These are phyloP conservation scores for Catharus fuscescens DNA, from an alignment of 2,113 vertebrate species.

Conservation along the genomic window DNA sequence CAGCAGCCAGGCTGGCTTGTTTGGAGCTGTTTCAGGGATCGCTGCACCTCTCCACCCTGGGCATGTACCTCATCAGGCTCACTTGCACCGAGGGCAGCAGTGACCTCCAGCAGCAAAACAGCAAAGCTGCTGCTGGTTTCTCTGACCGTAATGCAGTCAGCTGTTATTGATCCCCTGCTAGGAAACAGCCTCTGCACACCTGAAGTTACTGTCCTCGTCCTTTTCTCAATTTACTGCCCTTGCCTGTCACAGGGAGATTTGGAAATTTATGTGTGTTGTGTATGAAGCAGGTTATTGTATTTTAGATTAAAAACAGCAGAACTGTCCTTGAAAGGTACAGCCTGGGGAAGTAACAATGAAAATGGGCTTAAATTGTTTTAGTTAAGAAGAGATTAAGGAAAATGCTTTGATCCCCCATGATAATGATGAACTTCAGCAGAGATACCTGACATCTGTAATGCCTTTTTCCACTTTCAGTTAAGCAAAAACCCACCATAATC, in stretches of 20 bases:
- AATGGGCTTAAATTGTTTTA: slow-evolving; percentile 48
- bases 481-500: not conserved
- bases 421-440: not conserved
- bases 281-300: not conserved
- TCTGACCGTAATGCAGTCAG: not conserved
- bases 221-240: slow-evolving; percentile 40
- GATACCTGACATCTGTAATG: not conserved
- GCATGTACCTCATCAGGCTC: not conserved
- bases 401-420: not conserved
- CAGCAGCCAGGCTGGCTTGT: not conserved
- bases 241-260: not conserved
- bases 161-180: slow-evolving; percentile 17
- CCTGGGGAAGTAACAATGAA: slow-evolving; percentile 22
- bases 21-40: not conserved
- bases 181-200: not conserved
- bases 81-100: not conserved
- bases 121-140: not conserved
- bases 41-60: not conserved
- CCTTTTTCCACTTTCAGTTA: not conserved
- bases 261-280: slow-evolving; percentile 30
- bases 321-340: slow-evolving; percentile 19
- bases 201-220: slow-evolving; percentile 6
- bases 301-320: slow-evolving; percentile 24
- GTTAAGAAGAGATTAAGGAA: slow-evolving; percentile 31
- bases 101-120: not conserved